Conservation (phyloP, 2,113 vertebrate species). For the Fregata magnificens region DNA sequence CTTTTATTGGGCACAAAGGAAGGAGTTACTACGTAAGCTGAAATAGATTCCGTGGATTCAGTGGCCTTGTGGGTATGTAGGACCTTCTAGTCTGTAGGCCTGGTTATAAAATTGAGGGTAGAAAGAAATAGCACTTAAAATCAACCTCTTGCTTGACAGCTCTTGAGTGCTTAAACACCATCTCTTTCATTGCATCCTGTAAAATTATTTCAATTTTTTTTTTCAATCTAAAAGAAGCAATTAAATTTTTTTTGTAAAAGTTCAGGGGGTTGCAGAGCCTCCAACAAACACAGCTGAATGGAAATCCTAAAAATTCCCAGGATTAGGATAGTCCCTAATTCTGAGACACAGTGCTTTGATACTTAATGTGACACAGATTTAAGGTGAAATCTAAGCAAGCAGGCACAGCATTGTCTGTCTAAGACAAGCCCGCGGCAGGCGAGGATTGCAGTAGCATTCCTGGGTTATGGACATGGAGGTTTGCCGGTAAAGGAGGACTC, state of each 20-base stretch:
- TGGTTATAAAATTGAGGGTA: background rate
- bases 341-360: background rate
- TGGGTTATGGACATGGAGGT: rapidly evolving
- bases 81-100: background rate
- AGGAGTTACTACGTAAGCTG: background rate
- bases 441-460: no score
- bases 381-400: background rate
- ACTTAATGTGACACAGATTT: background rate
- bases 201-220: background rate
- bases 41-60: background rate
- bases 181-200: background rate
- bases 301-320: background rate
- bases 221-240: background rate
- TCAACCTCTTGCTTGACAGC: background rate
- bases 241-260: background rate
- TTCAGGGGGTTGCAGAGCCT: background rate
- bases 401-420: rapidly evolving
- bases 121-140: background rate
- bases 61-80: background rate
- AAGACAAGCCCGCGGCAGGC: background rate
- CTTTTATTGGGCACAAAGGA: background rate
- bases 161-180: background rate
- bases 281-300: background rate
- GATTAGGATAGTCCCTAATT: background rate
- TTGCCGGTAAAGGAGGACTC: background rate